Evolutionary conservation across 2,113 vertebrate species (phyloP).

Genomic region (Malurus elegans): DNA sequence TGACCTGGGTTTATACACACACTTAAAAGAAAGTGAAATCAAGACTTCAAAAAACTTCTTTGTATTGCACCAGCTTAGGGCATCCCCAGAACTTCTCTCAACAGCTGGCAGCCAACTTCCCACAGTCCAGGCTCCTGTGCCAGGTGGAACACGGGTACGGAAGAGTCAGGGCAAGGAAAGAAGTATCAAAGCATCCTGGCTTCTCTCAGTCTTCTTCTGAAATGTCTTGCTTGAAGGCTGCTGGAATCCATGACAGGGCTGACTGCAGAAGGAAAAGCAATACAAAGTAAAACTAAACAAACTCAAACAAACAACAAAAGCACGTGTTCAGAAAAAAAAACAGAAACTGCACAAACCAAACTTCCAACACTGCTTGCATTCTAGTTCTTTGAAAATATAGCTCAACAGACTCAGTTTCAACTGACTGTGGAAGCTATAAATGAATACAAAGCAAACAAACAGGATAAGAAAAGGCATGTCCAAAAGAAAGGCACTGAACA

Average conservation of each 20-base stretch:
- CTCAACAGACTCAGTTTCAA: not conserved
- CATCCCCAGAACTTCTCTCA: slow-evolving; percentile 69
- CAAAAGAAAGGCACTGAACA: not conserved
- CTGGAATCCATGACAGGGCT: slow-evolving; percentile 44
- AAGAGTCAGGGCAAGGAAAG: slow-evolving; percentile 60
- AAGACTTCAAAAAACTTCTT: slow-evolving; percentile 69
- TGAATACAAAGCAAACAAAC: not conserved
- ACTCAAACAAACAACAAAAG: slow-evolving; percentile 16
- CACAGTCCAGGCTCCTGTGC: slow-evolving; percentile 66
- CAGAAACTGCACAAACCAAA: not conserved
- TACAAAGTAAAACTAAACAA: slow-evolving; percentile 76
- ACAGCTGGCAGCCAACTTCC: slow-evolving; percentile 48
- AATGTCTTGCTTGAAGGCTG: slow-evolving; percentile 75
- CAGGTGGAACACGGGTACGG: slow-evolving; percentile 54
- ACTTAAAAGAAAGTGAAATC: slow-evolving; percentile 67
- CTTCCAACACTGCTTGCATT: not conserved
- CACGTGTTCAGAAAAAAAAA: not conserved
- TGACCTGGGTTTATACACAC: slow-evolving; percentile 70
- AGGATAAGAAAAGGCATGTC: not conserved
- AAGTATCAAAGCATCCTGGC: slow-evolving; percentile 35
- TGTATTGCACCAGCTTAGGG: slow-evolving; percentile 76
- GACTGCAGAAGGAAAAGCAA: slow-evolving; percentile 78
- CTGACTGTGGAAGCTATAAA: not conserved
- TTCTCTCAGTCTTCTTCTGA: slow-evolving; percentile 66
- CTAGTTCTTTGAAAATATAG: slow-evolving; percentile 1